Conservation (phyloP, 2,888 invertebrate genomes). For the Mayetiola destructor region DNA sequence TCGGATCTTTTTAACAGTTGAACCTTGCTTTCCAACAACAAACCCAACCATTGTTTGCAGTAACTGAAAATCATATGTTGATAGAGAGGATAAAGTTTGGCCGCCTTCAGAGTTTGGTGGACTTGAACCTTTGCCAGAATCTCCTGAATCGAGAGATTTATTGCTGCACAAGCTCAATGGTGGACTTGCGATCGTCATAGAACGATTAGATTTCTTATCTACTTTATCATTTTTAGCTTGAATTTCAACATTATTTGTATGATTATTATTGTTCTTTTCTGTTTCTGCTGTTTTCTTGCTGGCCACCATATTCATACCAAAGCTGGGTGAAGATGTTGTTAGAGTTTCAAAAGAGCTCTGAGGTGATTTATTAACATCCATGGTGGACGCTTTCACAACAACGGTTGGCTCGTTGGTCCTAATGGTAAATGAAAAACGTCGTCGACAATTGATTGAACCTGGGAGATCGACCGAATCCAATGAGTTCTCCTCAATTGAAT, state of each 20-base stretch:
- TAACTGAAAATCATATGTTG: slow-evolving; percentile 49
- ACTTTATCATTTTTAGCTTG: neutral
- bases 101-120: slow-evolving; percentile 30
- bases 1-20: slow-evolving; percentile 67
- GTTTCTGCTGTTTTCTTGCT: neutral
- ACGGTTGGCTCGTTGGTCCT: slow-evolving; percentile 26
- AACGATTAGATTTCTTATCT: neutral
- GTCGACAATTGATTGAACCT: slow-evolving; percentile 25
- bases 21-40: slow-evolving; percentile 72
- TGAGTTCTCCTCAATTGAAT: slow-evolving; percentile 20
- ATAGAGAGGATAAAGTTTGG: slow-evolving; percentile 23
- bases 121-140: slow-evolving; percentile 34
- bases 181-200: slow-evolving; percentile 39
- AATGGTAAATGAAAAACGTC: slow-evolving; percentile 20
- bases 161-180: slow-evolving; percentile 41
- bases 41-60: slow-evolving; percentile 66
- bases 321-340: slow-evolving; percentile 45
- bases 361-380: slow-evolving; percentile 32
- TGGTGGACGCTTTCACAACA: slow-evolving; percentile 29
- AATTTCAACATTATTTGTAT: slow-evolving; percentile 50
- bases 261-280: slow-evolving; percentile 42
- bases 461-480: slow-evolving; percentile 27
- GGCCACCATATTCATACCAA: neutral
- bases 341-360: slow-evolving; percentile 28
- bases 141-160: slow-evolving; percentile 26